Evolutionary conservation across 2,888 invertebrate species (phyloP).

Genomic region (Aspidiotus rigidus): DNA sequence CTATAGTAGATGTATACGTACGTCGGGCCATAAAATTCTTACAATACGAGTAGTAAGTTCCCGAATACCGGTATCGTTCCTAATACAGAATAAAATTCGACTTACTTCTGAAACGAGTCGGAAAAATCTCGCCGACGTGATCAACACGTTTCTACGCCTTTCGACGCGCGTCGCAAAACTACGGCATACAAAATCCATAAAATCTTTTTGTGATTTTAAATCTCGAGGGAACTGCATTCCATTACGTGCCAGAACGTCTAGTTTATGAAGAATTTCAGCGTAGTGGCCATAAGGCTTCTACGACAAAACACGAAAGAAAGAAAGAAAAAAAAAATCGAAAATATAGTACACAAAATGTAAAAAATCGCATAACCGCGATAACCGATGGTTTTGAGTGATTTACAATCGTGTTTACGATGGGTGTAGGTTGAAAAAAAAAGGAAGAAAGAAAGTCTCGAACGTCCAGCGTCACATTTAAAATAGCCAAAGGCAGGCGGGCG

Average conservation of each 20-base stretch:
- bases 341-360: background rate
- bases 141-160: conserved; percentile 60
- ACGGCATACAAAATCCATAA: conserved; percentile 72
- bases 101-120: conserved; percentile 60
- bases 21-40: too few relatives aligned
- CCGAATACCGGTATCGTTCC: background rate
- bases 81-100: background rate
- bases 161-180: conserved; percentile 67
- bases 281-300: conserved; percentile 69
- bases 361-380: background rate
- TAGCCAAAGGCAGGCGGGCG: too few relatives aligned
- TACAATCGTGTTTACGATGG: too few relatives aligned
- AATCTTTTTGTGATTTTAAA: conserved; percentile 62
- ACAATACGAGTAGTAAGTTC: too few relatives aligned
- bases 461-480: too few relatives aligned
- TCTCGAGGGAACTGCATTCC: conserved; percentile 49
- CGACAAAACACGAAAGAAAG: background rate
- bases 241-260: conserved; percentile 50
- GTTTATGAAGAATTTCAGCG: conserved; percentile 64
- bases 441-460: too few relatives aligned
- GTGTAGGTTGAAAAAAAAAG: too few relatives aligned
- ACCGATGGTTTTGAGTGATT: too few relatives aligned
- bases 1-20: too few relatives aligned
- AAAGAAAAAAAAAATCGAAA: background rate
- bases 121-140: conserved; percentile 66